Evolutionary conservation across 1,140 invertebrate species (phyloP), one percentile per base, ranked within the genome.

Genomic region (Drosophila azteca): DNA sequence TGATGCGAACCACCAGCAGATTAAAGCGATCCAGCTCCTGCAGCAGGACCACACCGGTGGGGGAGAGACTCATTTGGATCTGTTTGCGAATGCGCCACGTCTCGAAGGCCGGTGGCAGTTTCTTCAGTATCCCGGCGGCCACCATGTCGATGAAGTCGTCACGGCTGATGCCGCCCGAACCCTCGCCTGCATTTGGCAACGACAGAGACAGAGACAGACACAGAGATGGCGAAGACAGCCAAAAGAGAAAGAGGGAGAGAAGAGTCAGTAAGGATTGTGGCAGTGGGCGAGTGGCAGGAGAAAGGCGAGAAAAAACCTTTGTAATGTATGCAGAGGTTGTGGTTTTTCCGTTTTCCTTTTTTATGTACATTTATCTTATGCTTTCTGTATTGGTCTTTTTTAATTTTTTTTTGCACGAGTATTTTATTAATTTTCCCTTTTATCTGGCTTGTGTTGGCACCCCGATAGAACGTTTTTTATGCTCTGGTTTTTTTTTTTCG

Each of bases 1-100:
- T 93, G 93, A 98, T 97, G 60, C 93, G 94, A n/a, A 89, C 90
- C 50, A 97, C 95, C 5, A 98, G 93, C 43, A 93, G 92, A 91
- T 98, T 98, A 91, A 97, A 97, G 83, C 96, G 94, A 82, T 98
- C 96, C 17, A 98, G 91, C 91, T 98, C 97, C 93, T 98, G 97
- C 46, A 98, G 93, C 29, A 98, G 92, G 3, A 98, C 97, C 24
- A 97, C 95, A 0, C 96, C 94, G 0, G 96, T 96, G 5, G 97
- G 97, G 3, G 95, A 94, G 48, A 97, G 94, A 66, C 93, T 94
- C 82, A 95, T 92, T 67, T 96, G 96, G 88, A 95, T 96, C 78
- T 94, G 94, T 91, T 95, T 95, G 59, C 95, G 93, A 20, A 97
- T 94, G 92, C 95, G 95, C 92, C 94, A 94, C 3, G 97, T 93